These are phyloP conservation scores for Tribolium castaneum DNA, from an alignment of 1,140 invertebrate genomes.

Conservation along the genomic window DNA sequence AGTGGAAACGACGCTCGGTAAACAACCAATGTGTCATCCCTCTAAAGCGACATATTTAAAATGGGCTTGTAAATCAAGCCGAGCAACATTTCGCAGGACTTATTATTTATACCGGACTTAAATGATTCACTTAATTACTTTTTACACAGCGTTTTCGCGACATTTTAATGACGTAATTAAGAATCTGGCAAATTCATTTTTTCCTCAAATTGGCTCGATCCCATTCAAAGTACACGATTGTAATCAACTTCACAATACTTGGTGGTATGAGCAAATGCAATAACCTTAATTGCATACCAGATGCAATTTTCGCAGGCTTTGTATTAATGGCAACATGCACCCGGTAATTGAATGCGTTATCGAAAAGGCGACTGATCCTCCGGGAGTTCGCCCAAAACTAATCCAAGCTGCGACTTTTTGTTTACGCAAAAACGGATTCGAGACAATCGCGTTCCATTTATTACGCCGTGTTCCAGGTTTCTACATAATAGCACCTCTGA, in stretches of 20 bases:
- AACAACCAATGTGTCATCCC: neutral
- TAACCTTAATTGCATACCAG: constrained; percentile 36
- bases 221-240: constrained; percentile 16
- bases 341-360: neutral
- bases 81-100: constrained; percentile 19
- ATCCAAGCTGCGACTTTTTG: neutral
- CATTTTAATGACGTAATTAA: neutral
- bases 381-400: neutral
- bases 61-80: constrained; percentile 2
- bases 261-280: constrained; percentile 17
- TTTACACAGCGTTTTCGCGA: constrained; percentile 3
- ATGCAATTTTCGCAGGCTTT: constrained; percentile 31
- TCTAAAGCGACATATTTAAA: constrained; percentile 1
- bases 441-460: neutral
- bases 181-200: neutral
- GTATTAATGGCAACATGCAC: constrained; percentile 23
- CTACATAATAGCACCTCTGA: neutral
- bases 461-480: neutral
- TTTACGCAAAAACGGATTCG: neutral
- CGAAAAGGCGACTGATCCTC: neutral
- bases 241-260: constrained; percentile 39
- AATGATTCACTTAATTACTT: constrained; percentile 17
- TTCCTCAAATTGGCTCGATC: too few species aligned
- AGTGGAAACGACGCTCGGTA: neutral
- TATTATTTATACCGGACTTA: constrained; percentile 15